These are phyloP conservation scores for Isurus oxyrinchus DNA, from an alignment of 2,113 vertebrate genomes.

Conservation along the genomic window DNA sequence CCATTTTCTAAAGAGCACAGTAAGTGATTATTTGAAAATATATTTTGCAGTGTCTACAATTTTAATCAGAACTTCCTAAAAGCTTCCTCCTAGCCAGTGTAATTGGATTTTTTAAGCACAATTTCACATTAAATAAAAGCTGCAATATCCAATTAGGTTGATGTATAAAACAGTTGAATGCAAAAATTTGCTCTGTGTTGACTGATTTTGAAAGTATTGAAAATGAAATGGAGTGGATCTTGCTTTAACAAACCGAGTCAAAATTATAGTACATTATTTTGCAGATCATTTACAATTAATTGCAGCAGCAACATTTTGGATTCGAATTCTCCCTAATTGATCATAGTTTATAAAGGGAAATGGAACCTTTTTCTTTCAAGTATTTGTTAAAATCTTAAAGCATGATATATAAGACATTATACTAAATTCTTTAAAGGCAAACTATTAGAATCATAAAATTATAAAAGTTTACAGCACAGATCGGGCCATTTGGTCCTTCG, in stretches of 20 bases:
- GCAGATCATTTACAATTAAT: background rate
- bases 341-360: background rate
- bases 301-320: background rate
- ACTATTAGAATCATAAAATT: background rate
- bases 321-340: background rate
- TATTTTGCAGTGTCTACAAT: background rate
- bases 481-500: background rate
- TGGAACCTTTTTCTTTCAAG: background rate
- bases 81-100: background rate
- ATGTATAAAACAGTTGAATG: background rate
- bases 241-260: background rate
- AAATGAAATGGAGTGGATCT: background rate
- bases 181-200: background rate
- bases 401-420: background rate
- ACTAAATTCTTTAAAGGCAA: background rate
- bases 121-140: background rate
- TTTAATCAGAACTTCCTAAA: background rate
- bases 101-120: conserved; percentile 30
- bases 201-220: background rate
- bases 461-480: background rate
- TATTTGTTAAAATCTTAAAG: background rate
- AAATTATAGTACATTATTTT: conserved; percentile 8
- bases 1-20: background rate
- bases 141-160: background rate
- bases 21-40: background rate